Conservation (phyloP, 1,140 invertebrate species). For the Scylla paramamosain region DNA sequence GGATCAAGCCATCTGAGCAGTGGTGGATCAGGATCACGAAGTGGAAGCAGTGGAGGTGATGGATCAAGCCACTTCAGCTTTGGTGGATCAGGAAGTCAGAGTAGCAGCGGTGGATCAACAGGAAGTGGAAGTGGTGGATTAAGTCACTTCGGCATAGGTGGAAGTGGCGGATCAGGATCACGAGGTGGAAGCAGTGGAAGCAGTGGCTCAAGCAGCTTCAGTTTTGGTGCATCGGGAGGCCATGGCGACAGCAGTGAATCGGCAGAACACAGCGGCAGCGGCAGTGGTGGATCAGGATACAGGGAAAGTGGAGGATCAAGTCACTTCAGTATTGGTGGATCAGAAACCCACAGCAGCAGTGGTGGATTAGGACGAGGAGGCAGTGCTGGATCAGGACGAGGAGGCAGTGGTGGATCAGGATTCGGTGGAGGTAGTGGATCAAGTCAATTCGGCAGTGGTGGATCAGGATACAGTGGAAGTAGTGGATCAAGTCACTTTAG, state of each 20-base stretch:
- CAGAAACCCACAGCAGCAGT: not conserved
- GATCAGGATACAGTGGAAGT: slow-evolving; percentile 46
- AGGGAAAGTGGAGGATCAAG: slow-evolving; percentile 44
- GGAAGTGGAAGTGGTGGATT: slow-evolving; percentile 8
- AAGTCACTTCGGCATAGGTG: not conserved
- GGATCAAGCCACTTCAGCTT: slow-evolving; percentile 42
- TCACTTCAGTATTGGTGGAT: slow-evolving; percentile 3
- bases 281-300: slow-evolving; percentile 57
- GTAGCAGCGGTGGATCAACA: not conserved
- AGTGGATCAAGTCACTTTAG: slow-evolving; percentile 25
- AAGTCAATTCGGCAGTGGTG: slow-evolving; percentile 17
- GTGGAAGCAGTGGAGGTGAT: not conserved
- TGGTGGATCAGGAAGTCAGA: slow-evolving; percentile 9
- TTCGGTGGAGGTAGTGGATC: slow-evolving; percentile 34
- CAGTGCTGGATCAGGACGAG: slow-evolving; percentile 37
- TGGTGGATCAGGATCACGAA: slow-evolving; percentile 28
- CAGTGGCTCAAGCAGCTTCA: slow-evolving; percentile 27
- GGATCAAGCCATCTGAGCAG: slow-evolving; percentile 24
- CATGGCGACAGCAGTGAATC: slow-evolving; percentile 4
- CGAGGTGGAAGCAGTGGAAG: slow-evolving; percentile 38
- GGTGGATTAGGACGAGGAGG: slow-evolving; percentile 30
- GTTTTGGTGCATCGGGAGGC: not conserved
- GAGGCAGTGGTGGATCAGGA: slow-evolving; percentile 52
- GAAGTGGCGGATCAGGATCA: slow-evolving; percentile 58
- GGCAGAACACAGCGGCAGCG: not conserved